Evolutionary conservation across 2,888 invertebrate species (phyloP), one percentile per base, ranked within the genome.

Genomic region (Pristionchus fissidentatus): DNA sequence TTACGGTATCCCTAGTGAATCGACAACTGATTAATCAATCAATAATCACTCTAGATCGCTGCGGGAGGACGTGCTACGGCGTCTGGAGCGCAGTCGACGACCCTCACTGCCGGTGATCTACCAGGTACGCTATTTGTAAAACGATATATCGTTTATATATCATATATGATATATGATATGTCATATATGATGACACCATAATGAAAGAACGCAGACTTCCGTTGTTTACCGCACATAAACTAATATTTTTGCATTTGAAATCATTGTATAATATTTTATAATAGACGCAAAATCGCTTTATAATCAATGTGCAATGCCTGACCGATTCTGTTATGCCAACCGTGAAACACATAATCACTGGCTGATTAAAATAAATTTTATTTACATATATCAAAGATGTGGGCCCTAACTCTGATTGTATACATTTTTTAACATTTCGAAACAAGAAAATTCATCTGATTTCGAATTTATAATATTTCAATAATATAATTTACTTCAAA

Each of bases 31-130:
- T 15, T 26, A 70, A 70, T 26, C 41, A 43, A 43, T 75, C 75
- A 41, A 49, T 49, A 75, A 49, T 46, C 32, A 4, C n/a, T 41
- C 22, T 57, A 79, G 79, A 41, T 57, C 79, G 32, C 79, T 79
- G 7, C 79, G 79, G n/a, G 79, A 79, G 79, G 79, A 79, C 79
- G 79, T 79, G 38, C 57, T 79, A 19, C 79, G 79, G 35, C 52
- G 79, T 35, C 41, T 79, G 79, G 79, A 79, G 57, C 79, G 79
- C 7, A 79, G 79, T 26, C 79, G 79, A 35, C 52, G 79, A 19
- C 79, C 79, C 2, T 79, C 79, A 26, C 79, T 79, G 8, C 79
- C 79, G 8, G 79, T 79, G 13, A 79, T 79, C 79, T 79, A 79
- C 35, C 79, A 79, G 57, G 79, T 41, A 0, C 41, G n/a, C 2